Percentiles rank a stretch among this genome's conserved stretches.
phyloP scores from a whole-genome alignment of 1,140 invertebrate species.

The Orchestia grillus region DNA sequence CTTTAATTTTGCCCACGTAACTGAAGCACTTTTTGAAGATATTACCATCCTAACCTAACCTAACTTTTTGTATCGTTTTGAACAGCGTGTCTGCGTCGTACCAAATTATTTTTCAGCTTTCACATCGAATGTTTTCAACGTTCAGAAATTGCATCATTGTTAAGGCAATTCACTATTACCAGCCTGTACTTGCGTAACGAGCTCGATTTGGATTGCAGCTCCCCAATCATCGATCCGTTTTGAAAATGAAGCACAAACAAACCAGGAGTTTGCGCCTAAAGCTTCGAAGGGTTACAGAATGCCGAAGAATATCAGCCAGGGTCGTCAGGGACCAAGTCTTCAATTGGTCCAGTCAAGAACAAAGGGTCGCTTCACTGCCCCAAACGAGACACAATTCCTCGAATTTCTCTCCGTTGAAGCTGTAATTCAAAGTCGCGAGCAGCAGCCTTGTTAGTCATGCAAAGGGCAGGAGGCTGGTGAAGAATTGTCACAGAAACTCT shows the following conservation, averaged over 20 bases:
- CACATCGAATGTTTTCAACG: not conserved
- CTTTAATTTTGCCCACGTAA: no score
- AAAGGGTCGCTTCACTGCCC: not conserved
- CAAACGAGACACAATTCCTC: not conserved
- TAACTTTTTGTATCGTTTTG: not conserved
- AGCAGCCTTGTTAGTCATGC: not conserved
- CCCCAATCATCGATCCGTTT: not conserved
- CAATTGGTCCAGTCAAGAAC: not conserved
- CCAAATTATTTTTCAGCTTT: not conserved
- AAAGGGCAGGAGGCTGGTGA: not conserved
- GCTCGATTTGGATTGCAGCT: not conserved
- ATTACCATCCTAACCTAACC: not conserved
- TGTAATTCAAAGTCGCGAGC: not conserved
- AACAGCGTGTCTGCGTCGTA: no score
- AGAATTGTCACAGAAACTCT: not conserved
- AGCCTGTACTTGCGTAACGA: no score
- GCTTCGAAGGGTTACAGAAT: not conserved
- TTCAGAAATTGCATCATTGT: not conserved
- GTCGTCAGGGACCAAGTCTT: not conserved
- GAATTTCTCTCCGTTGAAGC: not conserved
- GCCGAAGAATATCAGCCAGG: not conserved
- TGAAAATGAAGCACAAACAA: not conserved
- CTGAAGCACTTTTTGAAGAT: not conserved
- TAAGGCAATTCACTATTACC: not conserved
- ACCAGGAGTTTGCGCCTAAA: not conserved